These are phyloP conservation scores for Enteromius radiatus DNA, from an alignment of 2,797 vertebrate genomes.

Conservation along the genomic window DNA sequence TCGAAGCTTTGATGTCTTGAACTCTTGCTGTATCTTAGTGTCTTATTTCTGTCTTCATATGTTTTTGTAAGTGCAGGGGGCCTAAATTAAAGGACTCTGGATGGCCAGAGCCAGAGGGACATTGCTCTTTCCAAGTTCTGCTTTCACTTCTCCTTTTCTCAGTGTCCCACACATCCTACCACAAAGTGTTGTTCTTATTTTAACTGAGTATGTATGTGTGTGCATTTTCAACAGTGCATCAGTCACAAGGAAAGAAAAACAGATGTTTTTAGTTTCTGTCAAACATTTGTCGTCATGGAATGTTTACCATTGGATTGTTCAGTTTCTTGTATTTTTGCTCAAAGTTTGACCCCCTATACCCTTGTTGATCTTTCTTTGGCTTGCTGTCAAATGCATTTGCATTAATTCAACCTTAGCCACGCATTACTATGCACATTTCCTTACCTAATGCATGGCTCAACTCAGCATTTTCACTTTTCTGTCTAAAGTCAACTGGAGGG, in stretches of 20 bases:
- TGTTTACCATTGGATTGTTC: constrained; percentile 30
- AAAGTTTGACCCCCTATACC: constrained; percentile 38
- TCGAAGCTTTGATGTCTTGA: constrained; percentile 59
- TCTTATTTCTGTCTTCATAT: constrained; percentile 17
- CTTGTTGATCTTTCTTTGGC: constrained; percentile 48
- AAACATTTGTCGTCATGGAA: constrained; percentile 4
- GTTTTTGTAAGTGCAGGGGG: constrained; percentile 20
- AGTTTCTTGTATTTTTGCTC: constrained; percentile 28
- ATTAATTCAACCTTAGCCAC: constrained; percentile 32
- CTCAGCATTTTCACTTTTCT: constrained; percentile 56
- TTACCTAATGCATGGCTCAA: constrained; percentile 24
- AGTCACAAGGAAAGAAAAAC: constrained; percentile 26
- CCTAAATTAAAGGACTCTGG: constrained; percentile 20
- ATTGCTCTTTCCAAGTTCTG: not conserved
- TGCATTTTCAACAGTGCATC: constrained; percentile 31
- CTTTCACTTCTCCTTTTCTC: constrained; percentile 17
- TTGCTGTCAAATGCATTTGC: constrained; percentile 47
- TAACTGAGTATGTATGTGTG: constrained; percentile 18
- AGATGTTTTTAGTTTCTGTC: constrained; percentile 21
- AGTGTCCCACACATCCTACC: constrained; percentile 18
- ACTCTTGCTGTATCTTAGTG: constrained; percentile 33
- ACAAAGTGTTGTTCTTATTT: constrained; percentile 24
- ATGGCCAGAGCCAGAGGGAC: not conserved
- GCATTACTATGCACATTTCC: constrained; percentile 48
- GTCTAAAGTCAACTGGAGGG: constrained; percentile 37